These are phyloP conservation scores for Drosophila borborema DNA, from an alignment of 2,888 invertebrate species.

Conservation along the genomic window DNA sequence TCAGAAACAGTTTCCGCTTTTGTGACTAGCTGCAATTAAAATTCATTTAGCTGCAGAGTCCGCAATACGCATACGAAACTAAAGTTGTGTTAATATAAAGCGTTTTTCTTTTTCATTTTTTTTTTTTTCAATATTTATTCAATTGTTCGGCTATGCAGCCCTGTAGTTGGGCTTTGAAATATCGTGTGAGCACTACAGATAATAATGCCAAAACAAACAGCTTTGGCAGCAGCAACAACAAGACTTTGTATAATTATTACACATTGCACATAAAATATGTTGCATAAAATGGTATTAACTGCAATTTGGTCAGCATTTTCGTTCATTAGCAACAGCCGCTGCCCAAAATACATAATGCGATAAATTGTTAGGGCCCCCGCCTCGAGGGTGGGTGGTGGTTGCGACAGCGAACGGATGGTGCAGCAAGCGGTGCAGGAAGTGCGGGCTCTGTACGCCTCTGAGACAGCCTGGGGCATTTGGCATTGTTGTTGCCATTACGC, in stretches of 20 bases:
- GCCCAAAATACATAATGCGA: slow-evolving; percentile 53
- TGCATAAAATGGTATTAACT: slow-evolving; percentile 60
- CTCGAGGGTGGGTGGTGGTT: no score
- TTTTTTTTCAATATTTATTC: slow-evolving; percentile 45
- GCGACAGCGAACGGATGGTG: not conserved
- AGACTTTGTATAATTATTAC: slow-evolving; percentile 56
- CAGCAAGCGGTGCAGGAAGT: not conserved
- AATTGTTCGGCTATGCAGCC: slow-evolving; percentile 34
- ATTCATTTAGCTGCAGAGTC: slow-evolving; percentile 48
- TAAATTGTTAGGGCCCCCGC: slow-evolving; percentile 26
- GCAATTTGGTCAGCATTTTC: slow-evolving; percentile 64
- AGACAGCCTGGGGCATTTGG: slow-evolving; percentile 28
- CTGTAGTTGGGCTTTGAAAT: slow-evolving; percentile 21
- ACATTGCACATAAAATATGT: slow-evolving; percentile 65
- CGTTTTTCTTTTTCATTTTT: not conserved
- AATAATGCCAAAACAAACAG: slow-evolving; percentile 49
- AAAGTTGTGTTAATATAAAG: slow-evolving; percentile 15
- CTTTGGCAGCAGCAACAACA: slow-evolving; percentile 27
- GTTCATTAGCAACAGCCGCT: slow-evolving; percentile 53
- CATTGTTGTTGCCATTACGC: slow-evolving; percentile 42
- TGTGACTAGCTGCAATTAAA: slow-evolving; percentile 47
- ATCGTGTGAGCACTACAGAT: slow-evolving; percentile 39
- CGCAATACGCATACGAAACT: slow-evolving; percentile 13
- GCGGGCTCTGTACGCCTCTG: slow-evolving; percentile 2
- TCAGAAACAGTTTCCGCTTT: slow-evolving; percentile 48